phyloP scores from a whole-genome alignment of 2,888 invertebrate species.

The Drosophila mayaguana region DNA sequence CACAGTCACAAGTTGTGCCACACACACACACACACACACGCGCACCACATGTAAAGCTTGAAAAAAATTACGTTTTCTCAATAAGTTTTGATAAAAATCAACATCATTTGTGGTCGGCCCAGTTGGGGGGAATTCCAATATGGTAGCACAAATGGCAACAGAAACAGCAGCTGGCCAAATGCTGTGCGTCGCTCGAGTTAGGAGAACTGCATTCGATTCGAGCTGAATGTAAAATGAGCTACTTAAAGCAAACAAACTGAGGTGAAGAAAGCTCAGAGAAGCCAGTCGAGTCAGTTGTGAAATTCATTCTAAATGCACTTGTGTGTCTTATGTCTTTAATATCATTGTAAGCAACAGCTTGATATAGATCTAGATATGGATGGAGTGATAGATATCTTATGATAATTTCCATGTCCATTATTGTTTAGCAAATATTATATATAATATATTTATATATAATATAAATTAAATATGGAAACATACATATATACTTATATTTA shows the following conservation, averaged over 20 bases:
- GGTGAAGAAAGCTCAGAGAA: neutral
- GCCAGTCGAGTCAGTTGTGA: neutral
- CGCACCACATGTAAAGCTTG: conserved; percentile 62
- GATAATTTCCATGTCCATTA: neutral
- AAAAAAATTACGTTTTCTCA: conserved; percentile 81
- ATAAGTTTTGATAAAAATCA: conserved; percentile 82
- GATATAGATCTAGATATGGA: neutral
- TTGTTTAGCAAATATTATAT: too few relatives aligned
- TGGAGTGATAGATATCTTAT: neutral
- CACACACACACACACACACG: conserved; percentile 18
- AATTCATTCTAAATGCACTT: neutral
- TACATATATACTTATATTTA: too few relatives aligned
- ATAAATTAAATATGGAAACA: too few relatives aligned
- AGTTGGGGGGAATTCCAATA: conserved; percentile 81
- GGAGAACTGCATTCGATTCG: conserved; percentile 21
- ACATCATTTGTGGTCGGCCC: conserved; percentile 76
- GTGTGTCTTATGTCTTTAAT: neutral
- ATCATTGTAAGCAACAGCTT: too few relatives aligned
- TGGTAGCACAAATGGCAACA: conserved; percentile 61
- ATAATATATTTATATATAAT: too few relatives aligned
- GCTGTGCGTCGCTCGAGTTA: conserved; percentile 5
- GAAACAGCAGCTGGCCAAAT: conserved; percentile 32
- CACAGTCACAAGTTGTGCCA: conserved; percentile 23
- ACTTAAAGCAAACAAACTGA: conserved; percentile 3
- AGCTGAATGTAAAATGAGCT: conserved; percentile 41